Evolutionary conservation across 2,113 vertebrate genomes (phyloP).

Genomic region (Ondatra zibethicus): DNA sequence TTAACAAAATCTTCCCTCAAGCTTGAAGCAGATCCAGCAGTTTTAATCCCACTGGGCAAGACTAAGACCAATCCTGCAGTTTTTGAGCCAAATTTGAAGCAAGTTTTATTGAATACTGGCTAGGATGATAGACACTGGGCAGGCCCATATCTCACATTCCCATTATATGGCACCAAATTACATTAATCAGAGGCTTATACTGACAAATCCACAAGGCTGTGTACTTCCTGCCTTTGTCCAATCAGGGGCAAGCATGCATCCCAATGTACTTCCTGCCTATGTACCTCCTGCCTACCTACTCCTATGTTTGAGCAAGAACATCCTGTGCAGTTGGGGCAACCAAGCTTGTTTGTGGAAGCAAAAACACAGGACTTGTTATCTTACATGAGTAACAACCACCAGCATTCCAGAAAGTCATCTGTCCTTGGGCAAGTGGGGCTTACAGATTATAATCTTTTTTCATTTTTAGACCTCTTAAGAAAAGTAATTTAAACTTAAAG

Average conservation of each 20-base stretch:
- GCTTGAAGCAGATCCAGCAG: background rate
- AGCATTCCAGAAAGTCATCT: background rate
- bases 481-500: background rate
- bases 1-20: background rate
- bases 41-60: background rate
- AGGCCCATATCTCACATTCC: background rate
- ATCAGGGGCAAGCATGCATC: background rate
- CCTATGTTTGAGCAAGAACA: background rate
- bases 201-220: background rate
- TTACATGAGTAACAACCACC: background rate
- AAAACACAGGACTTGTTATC: background rate
- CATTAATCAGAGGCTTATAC: background rate
- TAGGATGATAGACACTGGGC: background rate
- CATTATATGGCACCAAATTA: background rate
- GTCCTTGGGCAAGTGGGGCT: background rate
- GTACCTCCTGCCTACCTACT: background rate
- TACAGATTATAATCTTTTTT: background rate
- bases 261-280: background rate
- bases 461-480: background rate
- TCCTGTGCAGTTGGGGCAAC: background rate
- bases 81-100: background rate
- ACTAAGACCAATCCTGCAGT: background rate
- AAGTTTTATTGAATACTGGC: background rate
- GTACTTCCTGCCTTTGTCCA: background rate
- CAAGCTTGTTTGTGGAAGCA: background rate